Percentiles rank a stretch among this genome's conserved stretches.
phyloP scores from a whole-genome alignment of 2,113 vertebrate genomes.

The Casuarius casuarius region DNA sequence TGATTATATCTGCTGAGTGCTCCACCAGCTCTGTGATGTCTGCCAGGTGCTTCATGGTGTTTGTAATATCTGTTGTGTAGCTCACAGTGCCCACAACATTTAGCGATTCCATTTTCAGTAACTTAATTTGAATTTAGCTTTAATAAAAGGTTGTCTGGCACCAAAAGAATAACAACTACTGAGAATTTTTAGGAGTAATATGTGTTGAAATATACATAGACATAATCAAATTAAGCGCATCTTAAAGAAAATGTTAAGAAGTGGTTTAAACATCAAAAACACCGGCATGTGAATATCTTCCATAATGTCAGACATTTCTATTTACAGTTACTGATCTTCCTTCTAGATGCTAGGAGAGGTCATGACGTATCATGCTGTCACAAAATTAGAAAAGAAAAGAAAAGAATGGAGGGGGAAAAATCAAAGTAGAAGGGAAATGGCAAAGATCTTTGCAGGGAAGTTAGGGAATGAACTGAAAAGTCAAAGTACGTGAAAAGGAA shows the following conservation, averaged over 20 bases:
- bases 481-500: not conserved
- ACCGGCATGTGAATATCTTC: not conserved
- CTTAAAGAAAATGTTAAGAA: not conserved
- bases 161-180: not conserved
- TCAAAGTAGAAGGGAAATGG: not conserved
- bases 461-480: not conserved
- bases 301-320: not conserved
- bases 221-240: not conserved
- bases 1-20: not conserved
- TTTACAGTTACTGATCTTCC: not conserved
- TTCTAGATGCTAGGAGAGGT: not conserved
- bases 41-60: not conserved
- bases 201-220: not conserved
- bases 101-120: constrained; percentile 17
- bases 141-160: not conserved
- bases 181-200: not conserved
- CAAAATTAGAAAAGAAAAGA: not conserved
- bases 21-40: not conserved
- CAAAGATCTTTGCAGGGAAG: not conserved
- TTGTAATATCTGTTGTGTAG: not conserved
- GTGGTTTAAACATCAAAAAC: not conserved
- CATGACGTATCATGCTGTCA: not conserved
- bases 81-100: not conserved
- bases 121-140: not conserved
- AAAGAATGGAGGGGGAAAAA: not conserved